phyloP scores from a whole-genome alignment of 2,797 vertebrate species.

The Zenarchopterus dispar region DNA sequence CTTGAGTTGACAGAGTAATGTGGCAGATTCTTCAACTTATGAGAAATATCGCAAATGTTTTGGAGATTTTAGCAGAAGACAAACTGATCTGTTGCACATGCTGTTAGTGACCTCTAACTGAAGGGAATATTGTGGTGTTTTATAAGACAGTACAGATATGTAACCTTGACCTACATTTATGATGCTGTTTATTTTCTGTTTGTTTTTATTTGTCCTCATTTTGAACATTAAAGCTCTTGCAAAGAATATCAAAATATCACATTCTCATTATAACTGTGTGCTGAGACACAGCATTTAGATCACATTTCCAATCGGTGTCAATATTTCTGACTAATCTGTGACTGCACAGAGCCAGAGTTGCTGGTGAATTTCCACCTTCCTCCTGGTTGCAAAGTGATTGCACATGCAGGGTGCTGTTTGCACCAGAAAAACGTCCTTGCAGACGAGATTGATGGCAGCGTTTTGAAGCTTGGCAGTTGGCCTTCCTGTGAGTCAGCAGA shows the following conservation, averaged over 20 bases:
- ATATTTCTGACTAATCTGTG: slow-evolving; percentile 19
- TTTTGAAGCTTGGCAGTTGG: slow-evolving; percentile 57
- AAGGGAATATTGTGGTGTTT: slow-evolving; percentile 26
- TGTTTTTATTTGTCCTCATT: too few relatives aligned
- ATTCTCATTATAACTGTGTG: slow-evolving; percentile 5
- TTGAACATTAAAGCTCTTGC: slow-evolving; percentile 7
- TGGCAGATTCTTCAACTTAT: slow-evolving; percentile 60
- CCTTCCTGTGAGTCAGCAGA: slow-evolving; percentile 55
- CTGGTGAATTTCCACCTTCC: slow-evolving; percentile 17
- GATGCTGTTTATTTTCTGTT: slow-evolving; percentile 10
- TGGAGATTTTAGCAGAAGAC: slow-evolving; percentile 38
- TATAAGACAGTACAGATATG: slow-evolving; percentile 16
- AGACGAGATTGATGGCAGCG: slow-evolving; percentile 47
- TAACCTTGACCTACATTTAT: neutral
- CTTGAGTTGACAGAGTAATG: slow-evolving; percentile 76
- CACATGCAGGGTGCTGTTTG: slow-evolving; percentile 38
- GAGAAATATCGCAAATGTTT: slow-evolving; percentile 69
- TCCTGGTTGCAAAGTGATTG: slow-evolving; percentile 31
- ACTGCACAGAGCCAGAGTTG: slow-evolving; percentile 11
- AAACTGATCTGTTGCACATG: slow-evolving; percentile 33
- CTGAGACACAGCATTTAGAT: neutral
- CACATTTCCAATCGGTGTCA: slow-evolving; percentile 1
- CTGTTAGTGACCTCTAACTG: slow-evolving; percentile 12
- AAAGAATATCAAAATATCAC: neutral
- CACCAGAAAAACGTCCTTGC: slow-evolving; percentile 45